Evolutionary conservation across 1,140 invertebrate species (phyloP), one percentile per base, ranked within the genome.

Genomic region (Heliothis virescens): DNA sequence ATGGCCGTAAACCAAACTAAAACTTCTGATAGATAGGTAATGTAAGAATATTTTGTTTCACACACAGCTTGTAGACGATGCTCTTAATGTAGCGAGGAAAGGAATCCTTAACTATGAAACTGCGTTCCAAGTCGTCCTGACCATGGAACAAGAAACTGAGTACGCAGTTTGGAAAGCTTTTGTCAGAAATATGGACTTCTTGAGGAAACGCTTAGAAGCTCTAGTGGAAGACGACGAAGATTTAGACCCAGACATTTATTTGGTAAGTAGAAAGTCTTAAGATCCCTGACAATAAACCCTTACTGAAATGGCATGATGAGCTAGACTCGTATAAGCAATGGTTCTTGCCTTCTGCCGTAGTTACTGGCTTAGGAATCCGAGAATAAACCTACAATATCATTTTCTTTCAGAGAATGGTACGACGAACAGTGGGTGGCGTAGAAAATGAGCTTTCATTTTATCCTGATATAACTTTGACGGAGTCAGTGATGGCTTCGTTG

Each of bases 11-110:
- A 26, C 21, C 21, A 26, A 26, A 26, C 1, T 26, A 26, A 26
- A 26, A 26, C 1, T 26, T 26, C 21, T 26, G 21, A 26, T 26
- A 26, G 21, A 26, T 26, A 21, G 16, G 10, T 55, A 16, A 29
- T 10, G 21, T 52, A n/a, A 3, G 1, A 47, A 41, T 72, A 75
- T 79, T 81, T 77, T 57, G 67, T 71, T 50, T 84, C 83, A 15
- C n/a, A n/a, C n/a, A n/a, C 76, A 92, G 82, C 86, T 98, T 1
- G 92, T 98, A 1, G 97, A 98, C 83, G 98, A 98, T 94, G 92
- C 97, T 4, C 95, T 98, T 16, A 97, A 97, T 84, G 84, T 96
- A 69, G 96, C 95, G 2, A 90, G 95, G 83, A 89, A 94, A 59
- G 91, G 92, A 34, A 81, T 82, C 10, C 60, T 95, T 0, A 81